These are phyloP conservation scores for Drosophila bunnanda DNA, from an alignment of 2,888 invertebrate genomes.

Conservation along the genomic window DNA sequence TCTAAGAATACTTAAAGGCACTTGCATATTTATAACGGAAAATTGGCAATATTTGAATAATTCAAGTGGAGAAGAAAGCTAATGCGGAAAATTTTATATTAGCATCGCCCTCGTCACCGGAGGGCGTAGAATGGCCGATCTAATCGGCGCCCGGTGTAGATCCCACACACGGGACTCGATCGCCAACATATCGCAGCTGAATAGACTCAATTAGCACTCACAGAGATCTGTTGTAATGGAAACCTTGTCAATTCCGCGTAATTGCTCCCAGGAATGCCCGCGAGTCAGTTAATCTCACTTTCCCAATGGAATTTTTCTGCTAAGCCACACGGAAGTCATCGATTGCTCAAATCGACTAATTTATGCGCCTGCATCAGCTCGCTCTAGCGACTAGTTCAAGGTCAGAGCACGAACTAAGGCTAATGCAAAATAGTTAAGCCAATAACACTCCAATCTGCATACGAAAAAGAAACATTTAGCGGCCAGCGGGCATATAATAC, in stretches of 20 bases:
- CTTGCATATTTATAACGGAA: conserved; percentile 44
- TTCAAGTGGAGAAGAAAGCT: conserved; percentile 24
- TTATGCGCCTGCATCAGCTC: conserved; percentile 38
- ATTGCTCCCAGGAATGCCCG: conserved; percentile 43
- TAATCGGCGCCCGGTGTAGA: conserved; percentile 3
- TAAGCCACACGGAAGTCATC: conserved; percentile 35
- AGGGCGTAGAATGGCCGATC: conserved; percentile 20
- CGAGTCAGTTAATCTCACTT: conserved; percentile 6
- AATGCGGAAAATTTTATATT: conserved; percentile 24
- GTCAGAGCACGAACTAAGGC: conserved; percentile 42
- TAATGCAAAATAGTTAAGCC: conserved; percentile 48
- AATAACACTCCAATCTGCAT: conserved; percentile 55
- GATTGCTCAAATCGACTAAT: conserved; percentile 25
- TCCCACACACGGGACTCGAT: conserved; percentile 21
- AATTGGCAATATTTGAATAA: conserved; percentile 34
- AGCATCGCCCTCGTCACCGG: background rate
- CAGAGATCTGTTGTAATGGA: conserved; percentile 17
- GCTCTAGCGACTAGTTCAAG: conserved; percentile 69
- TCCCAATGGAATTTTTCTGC: conserved; percentile 26
- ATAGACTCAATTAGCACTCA: conserved; percentile 36
- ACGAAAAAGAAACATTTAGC: conserved; percentile 34
- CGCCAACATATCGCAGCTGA: conserved; percentile 9
- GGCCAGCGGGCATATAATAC: conserved; percentile 30
- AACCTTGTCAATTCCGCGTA: conserved; percentile 26
- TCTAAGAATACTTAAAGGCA: conserved; percentile 10